These are phyloP conservation scores for Dicaeum eximium DNA, from an alignment of 2,113 vertebrate genomes.

Conservation along the genomic window DNA sequence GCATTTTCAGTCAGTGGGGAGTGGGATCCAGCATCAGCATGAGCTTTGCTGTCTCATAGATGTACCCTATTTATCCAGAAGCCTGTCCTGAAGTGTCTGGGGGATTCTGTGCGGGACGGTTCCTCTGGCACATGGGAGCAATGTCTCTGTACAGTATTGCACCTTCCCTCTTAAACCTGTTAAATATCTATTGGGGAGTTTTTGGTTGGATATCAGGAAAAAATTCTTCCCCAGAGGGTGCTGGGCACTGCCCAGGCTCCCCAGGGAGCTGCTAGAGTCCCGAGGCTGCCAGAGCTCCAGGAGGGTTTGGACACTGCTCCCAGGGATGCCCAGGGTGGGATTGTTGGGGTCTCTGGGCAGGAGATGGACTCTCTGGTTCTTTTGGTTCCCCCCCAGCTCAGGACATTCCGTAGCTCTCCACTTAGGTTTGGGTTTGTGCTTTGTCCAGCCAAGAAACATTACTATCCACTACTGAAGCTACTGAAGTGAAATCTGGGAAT, in stretches of 20 bases:
- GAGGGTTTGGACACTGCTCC: fast-evolving
- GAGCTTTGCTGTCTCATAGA: background rate
- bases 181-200: background rate
- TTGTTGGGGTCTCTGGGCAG: background rate
- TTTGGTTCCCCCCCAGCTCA: background rate
- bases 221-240: background rate
- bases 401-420: background rate
- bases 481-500: background rate
- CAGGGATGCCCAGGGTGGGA: background rate
- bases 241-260: background rate
- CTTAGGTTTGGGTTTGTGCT: background rate
- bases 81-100: background rate
- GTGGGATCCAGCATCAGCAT: background rate
- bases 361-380: background rate
- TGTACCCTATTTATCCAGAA: too few species aligned
- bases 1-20: background rate
- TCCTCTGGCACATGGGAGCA: background rate
- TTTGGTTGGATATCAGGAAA: background rate
- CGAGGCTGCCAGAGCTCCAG: background rate
- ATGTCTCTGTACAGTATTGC: too few species aligned
- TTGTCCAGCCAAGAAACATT: background rate
- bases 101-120: fast-evolving
- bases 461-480: background rate
- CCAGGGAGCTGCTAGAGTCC: background rate
- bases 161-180: background rate